A percentile compares a stretch with the other conserved stretches of the same genome.
phyloP scores from a whole-genome alignment of 2,888 invertebrate species.

The Drosophila tanythrix region DNA sequence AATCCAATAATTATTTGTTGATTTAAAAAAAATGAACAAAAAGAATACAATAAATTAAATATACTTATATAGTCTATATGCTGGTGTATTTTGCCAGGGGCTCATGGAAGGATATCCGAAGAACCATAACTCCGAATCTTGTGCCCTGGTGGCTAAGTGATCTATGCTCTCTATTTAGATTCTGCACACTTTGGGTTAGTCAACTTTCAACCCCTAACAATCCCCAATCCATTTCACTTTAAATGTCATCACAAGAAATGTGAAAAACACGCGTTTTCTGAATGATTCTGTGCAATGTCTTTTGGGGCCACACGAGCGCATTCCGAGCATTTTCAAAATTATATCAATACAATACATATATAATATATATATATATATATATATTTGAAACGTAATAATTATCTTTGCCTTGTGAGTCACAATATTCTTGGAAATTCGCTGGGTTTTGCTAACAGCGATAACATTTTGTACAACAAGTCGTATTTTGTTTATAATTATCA shows the following conservation, averaged over 20 bases:
- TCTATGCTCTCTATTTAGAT: not conserved
- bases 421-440: slow-evolving; percentile 62
- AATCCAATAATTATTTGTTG: not conserved
- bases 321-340: slow-evolving; percentile 47
- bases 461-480: slow-evolving; percentile 33
- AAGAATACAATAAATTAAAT: not conserved
- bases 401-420: slow-evolving; percentile 48
- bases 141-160: not conserved
- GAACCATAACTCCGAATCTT: no score
- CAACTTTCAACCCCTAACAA: slow-evolving; percentile 29
- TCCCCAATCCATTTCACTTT: slow-evolving; percentile 3
- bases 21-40: not conserved
- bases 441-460: slow-evolving; percentile 29
- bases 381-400: slow-evolving; percentile 32
- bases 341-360: slow-evolving; percentile 3
- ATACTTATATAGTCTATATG: not conserved
- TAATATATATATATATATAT: slow-evolving; percentile 3
- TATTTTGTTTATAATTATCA: slow-evolving; percentile 51
- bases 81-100: not conserved
- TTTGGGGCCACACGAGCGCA: slow-evolving; percentile 48
- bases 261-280: slow-evolving; percentile 47
- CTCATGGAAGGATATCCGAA: not conserved
- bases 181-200: slow-evolving; percentile 23
- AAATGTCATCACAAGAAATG: slow-evolving; percentile 14
- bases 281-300: slow-evolving; percentile 43